Evolutionary conservation across 2,888 invertebrate genomes (phyloP).

Genomic region (Adelphocoris suturalis): DNA sequence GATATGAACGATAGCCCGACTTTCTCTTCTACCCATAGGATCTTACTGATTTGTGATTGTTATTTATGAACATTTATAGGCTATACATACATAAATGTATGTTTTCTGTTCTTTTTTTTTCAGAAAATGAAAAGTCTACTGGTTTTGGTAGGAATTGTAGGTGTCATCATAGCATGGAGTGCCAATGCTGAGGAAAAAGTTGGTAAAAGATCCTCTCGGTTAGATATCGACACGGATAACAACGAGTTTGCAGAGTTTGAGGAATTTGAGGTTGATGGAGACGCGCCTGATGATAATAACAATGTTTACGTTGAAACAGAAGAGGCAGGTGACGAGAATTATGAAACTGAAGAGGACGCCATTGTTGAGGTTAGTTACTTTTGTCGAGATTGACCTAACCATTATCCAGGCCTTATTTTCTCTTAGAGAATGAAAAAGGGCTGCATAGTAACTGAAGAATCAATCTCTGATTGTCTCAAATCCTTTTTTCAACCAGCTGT

Average conservation of each 20-base stretch:
- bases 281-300: slow-evolving; percentile 9
- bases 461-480: too few species aligned
- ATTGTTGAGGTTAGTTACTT: slow-evolving; percentile 68
- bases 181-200: slow-evolving; percentile 24
- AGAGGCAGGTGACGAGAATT: slow-evolving; percentile 55
- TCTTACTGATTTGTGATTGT: too few species aligned
- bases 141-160: background rate
- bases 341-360: slow-evolving; percentile 71
- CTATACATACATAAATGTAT: too few species aligned
- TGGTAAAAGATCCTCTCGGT: background rate
- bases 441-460: too few species aligned
- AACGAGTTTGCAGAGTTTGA: slow-evolving; percentile 98
- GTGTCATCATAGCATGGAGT: background rate
- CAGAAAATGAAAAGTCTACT: background rate
- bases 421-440: too few species aligned
- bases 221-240: slow-evolving; percentile 78
- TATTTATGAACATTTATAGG: too few species aligned
- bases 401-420: too few species aligned
- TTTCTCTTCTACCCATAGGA: too few species aligned
- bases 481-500: too few species aligned
- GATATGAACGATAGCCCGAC: too few species aligned
- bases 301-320: slow-evolving; percentile 70
- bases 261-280: slow-evolving; percentile 86
- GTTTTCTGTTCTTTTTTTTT: background rate
- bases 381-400: background rate